phyloP scores from a whole-genome alignment of 2,797 vertebrate genomes.

The Oreortyx pictus region DNA sequence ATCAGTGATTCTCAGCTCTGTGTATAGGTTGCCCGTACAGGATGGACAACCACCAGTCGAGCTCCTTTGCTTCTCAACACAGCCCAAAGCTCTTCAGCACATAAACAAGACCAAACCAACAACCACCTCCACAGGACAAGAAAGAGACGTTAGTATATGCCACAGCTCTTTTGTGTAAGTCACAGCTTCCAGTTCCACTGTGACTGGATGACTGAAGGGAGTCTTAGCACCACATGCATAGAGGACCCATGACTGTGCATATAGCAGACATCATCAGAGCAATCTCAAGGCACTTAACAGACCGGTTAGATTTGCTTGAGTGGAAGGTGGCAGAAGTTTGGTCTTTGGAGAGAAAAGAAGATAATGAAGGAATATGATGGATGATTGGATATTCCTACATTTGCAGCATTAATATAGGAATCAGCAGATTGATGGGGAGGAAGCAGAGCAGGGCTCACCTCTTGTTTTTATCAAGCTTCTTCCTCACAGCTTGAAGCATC shows the following conservation, averaged over 20 bases:
- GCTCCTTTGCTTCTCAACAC: background rate
- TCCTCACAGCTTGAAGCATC: background rate
- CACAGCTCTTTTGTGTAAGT: background rate
- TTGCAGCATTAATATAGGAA: background rate
- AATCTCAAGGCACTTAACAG: background rate
- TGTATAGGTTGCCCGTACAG: fast-evolving
- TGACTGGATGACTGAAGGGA: too few species aligned
- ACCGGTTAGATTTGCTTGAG: background rate
- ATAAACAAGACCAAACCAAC: background rate
- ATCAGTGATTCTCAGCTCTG: fast-evolving
- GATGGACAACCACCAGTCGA: fast-evolving
- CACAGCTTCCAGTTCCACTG: background rate
- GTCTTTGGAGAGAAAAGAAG: background rate
- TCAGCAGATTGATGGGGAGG: background rate
- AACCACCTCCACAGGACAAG: background rate
- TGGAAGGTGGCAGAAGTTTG: background rate
- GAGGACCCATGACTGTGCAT: background rate
- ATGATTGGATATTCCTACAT: background rate
- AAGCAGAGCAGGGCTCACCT: background rate
- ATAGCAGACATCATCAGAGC: background rate
- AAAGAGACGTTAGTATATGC: fast-evolving
- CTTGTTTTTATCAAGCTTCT: background rate
- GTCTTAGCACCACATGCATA: background rate
- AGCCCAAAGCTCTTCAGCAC: background rate
- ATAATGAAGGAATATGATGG: background rate